Evolutionary conservation across 2,888 invertebrate genomes (phyloP), one percentile per base, ranked within the genome.

Genomic region (Alloscopus bannaensis): DNA sequence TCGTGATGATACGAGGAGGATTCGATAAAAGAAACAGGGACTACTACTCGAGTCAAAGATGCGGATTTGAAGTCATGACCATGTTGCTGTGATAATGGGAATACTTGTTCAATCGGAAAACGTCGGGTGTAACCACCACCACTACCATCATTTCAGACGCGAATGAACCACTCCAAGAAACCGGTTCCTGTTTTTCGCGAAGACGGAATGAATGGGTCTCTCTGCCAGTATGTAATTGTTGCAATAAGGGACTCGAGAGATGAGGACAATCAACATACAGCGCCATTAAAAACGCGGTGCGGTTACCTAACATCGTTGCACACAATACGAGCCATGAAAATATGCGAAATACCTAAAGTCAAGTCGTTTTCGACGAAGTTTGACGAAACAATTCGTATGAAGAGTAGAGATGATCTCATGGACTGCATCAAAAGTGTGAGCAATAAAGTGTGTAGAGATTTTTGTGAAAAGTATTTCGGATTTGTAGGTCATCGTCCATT

Each of bases 401-500:
- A 13, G 6, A 13, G 13, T 36, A 8, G 36, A 47, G 59, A 31
- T 59, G 31, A 31, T 59, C 31, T 31, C 59, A 59, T 59, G 11
- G n/a, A 47, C 3, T n/a, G n/a, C n/a, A 6, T 47, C 18, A n/a
- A 3, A 47, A 47, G n/a, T n/a, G n/a, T n/a, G n/a, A n/a, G 20
- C n/a, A 31, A 31, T 31, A 31, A 59, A 13, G 20, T n/a, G 16
- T 31, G 29, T 31, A n/a, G n/a, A n/a, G 18, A 26, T 55, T 55
- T 13, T 55, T 55, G 11, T 18, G 18, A 62, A 26, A 64, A 69
- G 70, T 64, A 70, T 78, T 70, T 70, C 64, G 70, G 65, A 70
- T 78, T 77, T 77, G 69, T 77, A 55, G 77, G 77, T 77, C 77
- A 77, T 28, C 55, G 29, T n/a, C 28, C 29, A 55, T 55, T 26